Evolutionary conservation across 1,140 invertebrate genomes (phyloP).

Genomic region (Periplaneta americana): DNA sequence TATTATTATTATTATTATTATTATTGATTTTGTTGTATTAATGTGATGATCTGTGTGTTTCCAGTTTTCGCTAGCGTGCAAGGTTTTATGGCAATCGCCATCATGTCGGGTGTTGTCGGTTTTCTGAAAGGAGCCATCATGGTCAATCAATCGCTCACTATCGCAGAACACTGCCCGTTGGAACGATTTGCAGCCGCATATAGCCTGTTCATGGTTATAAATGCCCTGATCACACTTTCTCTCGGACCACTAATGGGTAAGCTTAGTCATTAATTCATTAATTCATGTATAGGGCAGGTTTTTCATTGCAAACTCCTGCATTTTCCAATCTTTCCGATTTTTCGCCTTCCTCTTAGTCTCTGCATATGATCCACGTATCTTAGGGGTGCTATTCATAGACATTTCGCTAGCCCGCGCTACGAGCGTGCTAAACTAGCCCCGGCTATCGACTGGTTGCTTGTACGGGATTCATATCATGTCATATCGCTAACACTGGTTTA

Average conservation of each 20-base stretch:
- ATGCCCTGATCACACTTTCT: conserved; percentile 34
- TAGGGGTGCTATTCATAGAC: too few relatives aligned
- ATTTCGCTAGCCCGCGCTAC: too few relatives aligned
- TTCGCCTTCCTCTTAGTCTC: too few relatives aligned
- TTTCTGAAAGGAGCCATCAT: conserved; percentile 24
- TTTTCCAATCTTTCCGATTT: too few relatives aligned
- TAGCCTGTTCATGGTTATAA: conserved; percentile 37
- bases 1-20: too few relatives aligned
- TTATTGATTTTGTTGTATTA: too few relatives aligned
- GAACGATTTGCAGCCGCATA: conserved; percentile 41
- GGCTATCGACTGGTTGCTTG: too few relatives aligned
- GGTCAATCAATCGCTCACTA: conserved; percentile 35
- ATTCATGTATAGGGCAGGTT: too few relatives aligned
- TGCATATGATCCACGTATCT: too few relatives aligned
- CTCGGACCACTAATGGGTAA: conserved; percentile 40
- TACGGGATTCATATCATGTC: too few relatives aligned
- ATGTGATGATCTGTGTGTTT: not conserved
- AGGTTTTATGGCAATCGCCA: not conserved
- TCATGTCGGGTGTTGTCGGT: conserved; percentile 11
- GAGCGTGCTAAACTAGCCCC: too few relatives aligned
- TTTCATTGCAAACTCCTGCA: not conserved
- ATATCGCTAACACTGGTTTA: too few relatives aligned
- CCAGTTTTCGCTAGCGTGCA: conserved; percentile 12
- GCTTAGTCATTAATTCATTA: not conserved
- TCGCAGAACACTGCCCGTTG: conserved; percentile 37